Evolutionary conservation across 2,797 vertebrate genomes (phyloP).

Genomic region (Parambassis ranga): DNA sequence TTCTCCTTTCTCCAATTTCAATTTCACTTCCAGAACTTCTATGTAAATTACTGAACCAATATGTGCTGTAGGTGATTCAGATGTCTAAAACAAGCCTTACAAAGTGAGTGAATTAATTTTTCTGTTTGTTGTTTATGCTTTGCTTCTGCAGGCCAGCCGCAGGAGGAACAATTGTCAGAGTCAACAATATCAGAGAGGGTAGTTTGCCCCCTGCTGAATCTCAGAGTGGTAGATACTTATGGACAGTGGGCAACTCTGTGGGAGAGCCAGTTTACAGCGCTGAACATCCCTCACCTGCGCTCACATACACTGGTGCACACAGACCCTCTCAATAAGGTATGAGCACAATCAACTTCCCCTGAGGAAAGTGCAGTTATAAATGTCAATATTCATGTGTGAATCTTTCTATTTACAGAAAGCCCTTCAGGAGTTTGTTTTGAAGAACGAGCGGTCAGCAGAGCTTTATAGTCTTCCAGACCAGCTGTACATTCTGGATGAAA

Average conservation of each 20-base stretch:
- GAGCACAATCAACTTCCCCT: background rate
- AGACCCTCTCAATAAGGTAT: slow-evolving; percentile 80
- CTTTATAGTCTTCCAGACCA: slow-evolving; percentile 77
- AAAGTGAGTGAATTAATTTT: no score
- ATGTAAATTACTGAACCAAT: background rate
- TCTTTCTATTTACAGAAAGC: slow-evolving; percentile 65
- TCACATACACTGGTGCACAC: slow-evolving; percentile 84
- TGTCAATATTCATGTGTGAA: background rate
- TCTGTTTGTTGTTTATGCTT: background rate
- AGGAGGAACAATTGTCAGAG: slow-evolving; percentile 16
- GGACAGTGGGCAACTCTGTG: slow-evolving; percentile 79
- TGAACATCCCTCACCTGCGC: slow-evolving; percentile 82
- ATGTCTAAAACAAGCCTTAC: no score
- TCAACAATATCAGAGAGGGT: background rate
- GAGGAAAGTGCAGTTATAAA: background rate
- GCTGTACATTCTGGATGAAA: slow-evolving; percentile 78
- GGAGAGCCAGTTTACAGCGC: slow-evolving; percentile 81
- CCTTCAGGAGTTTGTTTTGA: slow-evolving; percentile 76
- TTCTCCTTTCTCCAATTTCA: no score
- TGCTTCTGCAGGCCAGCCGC: slow-evolving; percentile 33
- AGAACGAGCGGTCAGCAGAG: slow-evolving; percentile 62
- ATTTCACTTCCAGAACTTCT: background rate
- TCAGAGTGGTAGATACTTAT: slow-evolving; percentile 79
- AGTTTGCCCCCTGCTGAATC: slow-evolving; percentile 22
- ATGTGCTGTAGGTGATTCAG: background rate